Base-by-base conservation (phyloP, 2,888 invertebrate genomes). In the Pristionchus japonicus region DNA sequence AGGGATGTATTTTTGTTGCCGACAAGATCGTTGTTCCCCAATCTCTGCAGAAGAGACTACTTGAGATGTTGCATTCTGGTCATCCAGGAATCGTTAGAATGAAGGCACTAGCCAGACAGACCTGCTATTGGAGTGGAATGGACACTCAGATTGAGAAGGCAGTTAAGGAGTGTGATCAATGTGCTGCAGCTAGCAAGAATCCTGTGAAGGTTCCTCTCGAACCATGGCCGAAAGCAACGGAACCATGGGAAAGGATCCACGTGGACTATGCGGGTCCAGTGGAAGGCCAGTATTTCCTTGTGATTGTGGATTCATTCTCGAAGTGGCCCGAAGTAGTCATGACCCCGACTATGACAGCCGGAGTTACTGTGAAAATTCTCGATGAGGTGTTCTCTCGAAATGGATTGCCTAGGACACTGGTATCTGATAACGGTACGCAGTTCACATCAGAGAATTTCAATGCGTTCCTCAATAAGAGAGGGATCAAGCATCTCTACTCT, bases 181-280 rank as follows among this genome's bases (percentile, higher is more conserved):
- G 93, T 86, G 89, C 88, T 43, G 34, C 57, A 0, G 84, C 88
- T 11, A 89, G 90, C 23, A 91, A 89, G 49, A 86, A 52, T 2
- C 93, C 92, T n/a, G 70, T 88, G 74, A 90, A 91, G 77, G 89
- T 90, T 31, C n/a, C n/a, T n/a, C n/a, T n/a, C n/a, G n/a, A n/a
- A n/a, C n/a, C n/a, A n/a, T n/a, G n/a, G n/a, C n/a, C n/a, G n/a
- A n/a, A n/a, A n/a, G n/a, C n/a, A n/a, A n/a, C n/a, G n/a, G n/a
- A n/a, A n/a, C n/a, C n/a, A n/a, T n/a, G n/a, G n/a, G n/a, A n/a
- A n/a, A n/a, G n/a, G n/a, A n/a, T n/a, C n/a, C n/a, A n/a, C n/a
- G 90, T 61, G 95, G n/a, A 95, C 95, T 90, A 95, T 94, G 95
- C 95, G 20, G 95, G 95, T 15, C 95, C 95, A 40, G 89, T 94